Conservation (phyloP, 2,113 vertebrate genomes). For the Riparia riparia region DNA sequence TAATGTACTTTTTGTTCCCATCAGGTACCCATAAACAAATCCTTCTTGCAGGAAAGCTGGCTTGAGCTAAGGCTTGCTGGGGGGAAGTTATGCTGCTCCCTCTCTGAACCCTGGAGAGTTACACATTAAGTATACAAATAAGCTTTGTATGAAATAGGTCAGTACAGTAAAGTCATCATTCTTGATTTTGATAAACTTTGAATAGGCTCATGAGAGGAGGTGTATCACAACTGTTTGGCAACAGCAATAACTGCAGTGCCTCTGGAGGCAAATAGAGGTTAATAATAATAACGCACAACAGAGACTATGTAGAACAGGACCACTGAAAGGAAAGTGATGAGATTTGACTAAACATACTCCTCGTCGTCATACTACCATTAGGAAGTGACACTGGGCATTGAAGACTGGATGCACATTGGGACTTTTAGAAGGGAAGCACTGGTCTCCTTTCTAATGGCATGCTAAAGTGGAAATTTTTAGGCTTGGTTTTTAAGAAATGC, state of each 20-base stretch:
- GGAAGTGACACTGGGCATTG: fast-evolving
- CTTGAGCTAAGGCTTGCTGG: neutral
- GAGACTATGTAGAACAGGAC: neutral
- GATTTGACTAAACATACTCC: neutral
- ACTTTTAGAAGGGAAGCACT: neutral
- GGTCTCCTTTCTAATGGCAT: neutral
- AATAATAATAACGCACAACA: neutral
- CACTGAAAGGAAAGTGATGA: neutral
- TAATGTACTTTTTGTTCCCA: neutral
- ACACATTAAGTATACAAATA: neutral
- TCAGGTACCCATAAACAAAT: neutral
- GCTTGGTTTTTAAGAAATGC: neutral
- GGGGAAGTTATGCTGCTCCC: neutral
- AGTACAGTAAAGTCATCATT: neutral
- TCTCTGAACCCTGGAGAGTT: neutral
- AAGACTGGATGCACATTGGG: neutral
- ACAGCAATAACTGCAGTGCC: neutral
- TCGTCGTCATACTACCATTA: neutral
- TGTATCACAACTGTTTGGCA: neutral
- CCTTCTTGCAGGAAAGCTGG: neutral
- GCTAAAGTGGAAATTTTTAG: neutral
- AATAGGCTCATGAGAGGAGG: neutral
- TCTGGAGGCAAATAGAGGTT: neutral
- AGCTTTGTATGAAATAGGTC: neutral
- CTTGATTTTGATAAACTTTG: neutral